Evolutionary conservation across 2,888 invertebrate species (phyloP), one percentile per base, ranked within the genome.

Genomic region (Sesia bembeciformis): DNA sequence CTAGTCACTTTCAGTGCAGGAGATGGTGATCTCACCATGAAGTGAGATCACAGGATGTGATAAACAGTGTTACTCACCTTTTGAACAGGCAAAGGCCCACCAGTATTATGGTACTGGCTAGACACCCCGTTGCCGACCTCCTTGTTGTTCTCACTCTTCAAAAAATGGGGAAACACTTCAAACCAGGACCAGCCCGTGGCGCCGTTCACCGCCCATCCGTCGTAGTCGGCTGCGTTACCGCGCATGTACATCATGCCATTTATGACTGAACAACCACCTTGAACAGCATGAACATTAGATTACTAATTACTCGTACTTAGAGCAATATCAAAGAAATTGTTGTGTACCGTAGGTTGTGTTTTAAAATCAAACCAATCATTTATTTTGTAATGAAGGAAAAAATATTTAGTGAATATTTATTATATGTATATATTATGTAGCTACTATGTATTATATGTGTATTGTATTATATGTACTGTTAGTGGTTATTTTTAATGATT

Each of bases 201-300:
- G 0, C 95, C 95, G 58, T 92, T 90, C 7, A 86, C 87, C 3
- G 91, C 94, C 96, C 96, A 96, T 5, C 91, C 90, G 68, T 95
- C 93, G 78, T 93, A 96, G 80, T 96, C 96, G 2, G 87, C 90
- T 0, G 93, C 90, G 63, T 94, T 93, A 0, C 96, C 96, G 39
- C 96, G 89, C 77, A 94, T 93, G 75, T 96, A 96, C 92, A 94
- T 95, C 96, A 96, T 96, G 1, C 95, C 95, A 70, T 96, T 95
- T 54, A 94, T 91, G 0, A 93, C 93, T 51, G 92, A 91, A 62
- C 91, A 91, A 0, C 95, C 96, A 4, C 95, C 96, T 67, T 90
- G 72, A 49, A 52, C 43, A 23, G 23, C 23, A 23, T 23, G 23
- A 23, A 23, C 23, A 23, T 23, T 23, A 23, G 23, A 23, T 23